Evolutionary conservation across 1,140 invertebrate species (phyloP), one percentile per base, ranked within the genome.

Genomic region (Hycleus phaleratus): DNA sequence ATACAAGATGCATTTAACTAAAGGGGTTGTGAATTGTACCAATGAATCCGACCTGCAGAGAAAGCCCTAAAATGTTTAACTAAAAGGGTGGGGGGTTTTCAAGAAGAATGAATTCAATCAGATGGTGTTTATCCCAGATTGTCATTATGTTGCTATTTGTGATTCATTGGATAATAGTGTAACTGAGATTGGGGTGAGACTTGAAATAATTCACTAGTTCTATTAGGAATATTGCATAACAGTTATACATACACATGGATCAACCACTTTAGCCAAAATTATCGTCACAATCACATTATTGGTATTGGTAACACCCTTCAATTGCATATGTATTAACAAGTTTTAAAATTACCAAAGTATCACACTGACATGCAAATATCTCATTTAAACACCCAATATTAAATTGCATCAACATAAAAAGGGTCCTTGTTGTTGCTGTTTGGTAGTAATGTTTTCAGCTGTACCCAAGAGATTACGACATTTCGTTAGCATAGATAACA

Each of bases 401-500:
- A 53, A 46, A 59, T 60, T 56, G 49, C 53, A 53, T 44, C 52
- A 56, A 60, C 52, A 59, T 59, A 10, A 55, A 62, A 62, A 62
- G 51, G 53, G 42, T 42, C 54, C 58, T 51, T 18, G 18, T 60
- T 63, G 58, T 63, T 57, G 43, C 45, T 49, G 44, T 52, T 39
- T 46, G 48, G 49, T 46, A 63, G 49, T 49, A 57, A 60, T 60
- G 58, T 63, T 58, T 57, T 61, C 49, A 49, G 65, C 63, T 65
- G 59, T 59, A 62, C 59, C 59, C 65, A 45, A 46, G 63, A 67
- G 65, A 67, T 67, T 64, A 65, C 60, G 56, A 55, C 65, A 58
- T 65, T 67, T 67, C 59, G 65, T 64, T 62, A 61, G 65, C 58
- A 66, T 66, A 68, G 66, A 70, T 70, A 70, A 68, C 61, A 58